Evolutionary conservation across 2,113 vertebrate genomes (phyloP).

Genomic region (Reinhardtius hippoglossoides): DNA sequence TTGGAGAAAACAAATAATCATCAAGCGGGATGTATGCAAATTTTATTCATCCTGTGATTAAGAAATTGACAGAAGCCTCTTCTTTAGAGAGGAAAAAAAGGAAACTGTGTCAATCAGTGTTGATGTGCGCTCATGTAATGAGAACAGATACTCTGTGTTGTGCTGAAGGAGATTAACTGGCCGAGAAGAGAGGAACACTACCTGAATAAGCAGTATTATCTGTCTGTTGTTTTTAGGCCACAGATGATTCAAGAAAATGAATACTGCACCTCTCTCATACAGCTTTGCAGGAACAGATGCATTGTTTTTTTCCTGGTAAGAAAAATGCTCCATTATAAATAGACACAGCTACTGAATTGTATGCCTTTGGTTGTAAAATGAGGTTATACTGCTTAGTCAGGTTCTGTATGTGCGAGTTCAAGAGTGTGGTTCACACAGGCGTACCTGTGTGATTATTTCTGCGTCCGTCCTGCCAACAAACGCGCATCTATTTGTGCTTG

Average conservation of each 20-base stretch:
- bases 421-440: slow-evolving; percentile 20
- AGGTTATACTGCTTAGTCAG: slow-evolving; percentile 65
- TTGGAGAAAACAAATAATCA: slow-evolving; percentile 58
- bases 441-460: slow-evolving; percentile 26
- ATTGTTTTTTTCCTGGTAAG: slow-evolving; percentile 38
- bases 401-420: slow-evolving; percentile 32
- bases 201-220: slow-evolving; percentile 63
- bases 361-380: slow-evolving; percentile 55
- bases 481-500: slow-evolving; percentile 15
- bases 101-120: slow-evolving; percentile 57
- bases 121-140: slow-evolving; percentile 54
- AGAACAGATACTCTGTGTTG: slow-evolving; percentile 52
- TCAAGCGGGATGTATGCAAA: slow-evolving; percentile 70
- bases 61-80: slow-evolving; percentile 54
- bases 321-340: slow-evolving; percentile 65
- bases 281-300: slow-evolving; percentile 50
- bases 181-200: slow-evolving; percentile 50
- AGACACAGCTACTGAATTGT: slow-evolving; percentile 51
- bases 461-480: slow-evolving; percentile 2
- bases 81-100: slow-evolving; percentile 41
- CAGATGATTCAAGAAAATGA: slow-evolving; percentile 64
- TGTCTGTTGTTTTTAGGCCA: slow-evolving; percentile 63
- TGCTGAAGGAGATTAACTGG: slow-evolving; percentile 61
- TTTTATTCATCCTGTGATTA: slow-evolving; percentile 67
- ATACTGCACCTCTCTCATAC: slow-evolving; percentile 45